phyloP scores from a whole-genome alignment of 2,888 invertebrate species.

The Chaetogeoica ovagalla region DNA sequence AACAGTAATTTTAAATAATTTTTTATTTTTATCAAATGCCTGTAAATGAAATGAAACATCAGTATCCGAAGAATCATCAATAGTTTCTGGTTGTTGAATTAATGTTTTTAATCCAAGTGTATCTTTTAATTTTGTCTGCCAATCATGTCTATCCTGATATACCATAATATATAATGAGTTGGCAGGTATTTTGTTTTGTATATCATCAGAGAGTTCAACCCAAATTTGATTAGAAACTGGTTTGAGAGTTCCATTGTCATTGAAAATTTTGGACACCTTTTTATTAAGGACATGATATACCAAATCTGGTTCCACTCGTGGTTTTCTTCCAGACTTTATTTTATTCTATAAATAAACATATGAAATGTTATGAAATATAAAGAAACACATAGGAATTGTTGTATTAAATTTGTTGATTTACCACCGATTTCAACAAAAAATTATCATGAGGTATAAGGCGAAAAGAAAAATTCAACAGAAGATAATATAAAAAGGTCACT shows the following conservation, averaged over 20 bases:
- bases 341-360: slow-evolving; percentile 5
- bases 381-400: no score
- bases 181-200: slow-evolving; percentile 1
- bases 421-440: no score
- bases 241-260: background rate
- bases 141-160: slow-evolving; percentile 3
- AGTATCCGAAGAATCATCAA: background rate
- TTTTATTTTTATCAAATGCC: background rate
- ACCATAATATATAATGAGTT: slow-evolving; percentile 3
- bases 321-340: background rate
- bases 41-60: slow-evolving; percentile 4
- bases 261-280: background rate
- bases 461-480: no score
- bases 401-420: no score
- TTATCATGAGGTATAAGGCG: no score
- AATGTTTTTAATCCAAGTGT: background rate
- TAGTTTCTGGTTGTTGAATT: background rate
- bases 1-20: background rate
- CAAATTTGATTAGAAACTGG: background rate
- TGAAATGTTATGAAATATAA: no score
- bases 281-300: background rate
- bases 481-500: no score
- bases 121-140: slow-evolving; percentile 1
- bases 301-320: background rate
- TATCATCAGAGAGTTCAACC: background rate